These are phyloP conservation scores for Mycetomoellerius zeteki DNA, from an alignment of 1,140 invertebrate genomes.

Conservation along the genomic window DNA sequence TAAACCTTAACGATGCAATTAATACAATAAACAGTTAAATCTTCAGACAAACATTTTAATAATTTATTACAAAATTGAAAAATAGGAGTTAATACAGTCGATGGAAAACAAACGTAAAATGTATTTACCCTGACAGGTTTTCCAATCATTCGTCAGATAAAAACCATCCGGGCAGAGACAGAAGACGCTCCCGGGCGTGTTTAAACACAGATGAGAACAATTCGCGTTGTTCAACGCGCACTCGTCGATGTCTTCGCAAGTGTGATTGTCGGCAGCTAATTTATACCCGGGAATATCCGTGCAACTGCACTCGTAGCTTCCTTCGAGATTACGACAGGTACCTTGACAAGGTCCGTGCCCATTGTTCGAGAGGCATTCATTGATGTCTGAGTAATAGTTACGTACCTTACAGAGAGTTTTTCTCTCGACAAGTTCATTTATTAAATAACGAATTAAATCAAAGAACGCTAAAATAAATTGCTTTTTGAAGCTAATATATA, in stretches of 20 bases:
- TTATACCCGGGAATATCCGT: conserved; percentile 88
- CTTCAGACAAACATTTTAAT: neutral
- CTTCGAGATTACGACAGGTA: conserved; percentile 89
- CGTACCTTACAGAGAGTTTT: neutral
- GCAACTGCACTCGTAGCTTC: conserved; percentile 89
- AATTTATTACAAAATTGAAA: neutral
- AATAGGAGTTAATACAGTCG: neutral
- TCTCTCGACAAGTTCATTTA: neutral
- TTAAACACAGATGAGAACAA: conserved; percentile 88
- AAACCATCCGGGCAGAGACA: conserved; percentile 89
- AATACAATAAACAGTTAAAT: neutral
- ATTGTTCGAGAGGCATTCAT: conserved; percentile 89
- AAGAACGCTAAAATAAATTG: neutral
- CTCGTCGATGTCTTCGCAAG: conserved; percentile 89
- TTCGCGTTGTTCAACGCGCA: conserved; percentile 88
- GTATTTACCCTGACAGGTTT: conserved; percentile 86
- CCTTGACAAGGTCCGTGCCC: conserved; percentile 91
- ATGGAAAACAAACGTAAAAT: neutral
- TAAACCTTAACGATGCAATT: too few species aligned
- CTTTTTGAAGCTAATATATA: neutral
- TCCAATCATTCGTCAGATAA: conserved; percentile 86
- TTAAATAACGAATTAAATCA: conserved; percentile 6
- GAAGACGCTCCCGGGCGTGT: conserved; percentile 88
- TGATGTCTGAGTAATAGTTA: conserved; percentile 85
- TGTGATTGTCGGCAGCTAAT: conserved; percentile 88